Evolutionary conservation across 2,113 vertebrate species (phyloP).

Genomic region (Tenebrosternarchus preto): DNA sequence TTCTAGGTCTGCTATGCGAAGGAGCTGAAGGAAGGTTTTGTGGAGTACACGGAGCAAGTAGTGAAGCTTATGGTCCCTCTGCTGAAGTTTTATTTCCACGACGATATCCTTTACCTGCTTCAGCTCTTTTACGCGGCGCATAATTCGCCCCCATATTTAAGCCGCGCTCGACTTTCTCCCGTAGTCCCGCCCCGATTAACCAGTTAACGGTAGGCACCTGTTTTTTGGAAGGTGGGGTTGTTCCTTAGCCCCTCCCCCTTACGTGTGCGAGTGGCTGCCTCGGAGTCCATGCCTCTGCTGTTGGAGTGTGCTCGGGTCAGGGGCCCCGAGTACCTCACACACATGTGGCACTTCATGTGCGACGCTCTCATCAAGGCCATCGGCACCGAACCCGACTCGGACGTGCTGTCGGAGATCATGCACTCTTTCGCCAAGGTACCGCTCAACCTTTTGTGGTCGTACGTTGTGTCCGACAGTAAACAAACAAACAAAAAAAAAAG

Average conservation of each 20-base stretch:
- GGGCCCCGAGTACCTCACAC: conserved; percentile 93
- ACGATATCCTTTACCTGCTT: conserved; percentile 89
- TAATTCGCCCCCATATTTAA: too few species aligned
- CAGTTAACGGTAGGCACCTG: background rate
- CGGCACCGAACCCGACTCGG: conserved; percentile 94
- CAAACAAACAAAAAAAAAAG: too few species aligned
- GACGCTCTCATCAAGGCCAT: conserved; percentile 97
- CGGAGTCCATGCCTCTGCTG: conserved; percentile 96
- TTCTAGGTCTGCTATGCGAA: conserved; percentile 95
- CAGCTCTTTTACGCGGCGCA: too few species aligned
- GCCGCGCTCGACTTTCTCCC: background rate
- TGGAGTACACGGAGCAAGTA: conserved; percentile 97
- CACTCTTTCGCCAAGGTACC: conserved; percentile 96
- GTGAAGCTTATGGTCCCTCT: conserved; percentile 99
- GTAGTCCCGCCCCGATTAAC: too few species aligned
- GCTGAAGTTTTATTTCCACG: conserved; percentile 98
- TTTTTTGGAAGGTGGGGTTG: background rate
- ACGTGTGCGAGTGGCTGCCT: conserved; percentile 93
- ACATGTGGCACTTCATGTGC: conserved; percentile 99
- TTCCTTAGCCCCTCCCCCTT: conserved; percentile 73
- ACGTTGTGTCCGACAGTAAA: too few species aligned
- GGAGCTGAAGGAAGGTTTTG: conserved; percentile 97
- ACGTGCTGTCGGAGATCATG: conserved; percentile 98
- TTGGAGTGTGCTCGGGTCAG: conserved; percentile 92
- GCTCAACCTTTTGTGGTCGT: background rate